phyloP scores from a whole-genome alignment of 2,888 invertebrate genomes.

The Lepidochitona cinerea region DNA sequence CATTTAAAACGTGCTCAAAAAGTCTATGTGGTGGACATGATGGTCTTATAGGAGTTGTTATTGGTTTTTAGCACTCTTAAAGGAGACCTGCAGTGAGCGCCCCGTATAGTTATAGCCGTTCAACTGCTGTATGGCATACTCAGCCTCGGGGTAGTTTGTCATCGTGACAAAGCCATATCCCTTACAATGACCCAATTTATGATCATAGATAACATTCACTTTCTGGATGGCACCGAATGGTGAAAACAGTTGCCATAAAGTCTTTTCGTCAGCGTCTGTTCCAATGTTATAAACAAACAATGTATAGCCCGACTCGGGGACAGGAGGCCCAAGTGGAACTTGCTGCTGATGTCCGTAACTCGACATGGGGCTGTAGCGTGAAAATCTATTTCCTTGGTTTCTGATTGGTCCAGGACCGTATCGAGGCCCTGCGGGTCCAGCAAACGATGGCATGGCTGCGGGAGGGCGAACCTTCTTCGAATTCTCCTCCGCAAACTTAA shows the following conservation, averaged over 20 bases:
- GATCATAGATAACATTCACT: constrained; percentile 68
- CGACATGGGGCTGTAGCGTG: constrained; percentile 39
- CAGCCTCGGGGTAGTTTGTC: constrained; percentile 68
- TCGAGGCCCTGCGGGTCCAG: constrained; percentile 5
- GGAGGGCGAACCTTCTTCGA: constrained; percentile 48
- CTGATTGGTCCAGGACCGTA: constrained; percentile 36
- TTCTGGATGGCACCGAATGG: constrained; percentile 70
- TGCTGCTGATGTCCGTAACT: constrained; percentile 11
- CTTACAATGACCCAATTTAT: constrained; percentile 64
- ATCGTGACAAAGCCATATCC: constrained; percentile 72
- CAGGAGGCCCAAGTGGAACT: background rate
- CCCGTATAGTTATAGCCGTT: constrained; percentile 67
- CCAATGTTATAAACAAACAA: constrained; percentile 72
- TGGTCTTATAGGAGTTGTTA: too few relatives aligned
- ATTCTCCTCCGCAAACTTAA: constrained; percentile 89
- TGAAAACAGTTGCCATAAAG: constrained; percentile 68
- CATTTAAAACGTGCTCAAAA: too few relatives aligned
- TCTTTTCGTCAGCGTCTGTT: constrained; percentile 67
- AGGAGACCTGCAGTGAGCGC: constrained; percentile 69
- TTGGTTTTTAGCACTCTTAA: constrained; percentile 24
- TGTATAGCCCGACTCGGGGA: constrained; percentile 46
- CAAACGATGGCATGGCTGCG: constrained; percentile 22
- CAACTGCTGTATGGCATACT: constrained; percentile 66
- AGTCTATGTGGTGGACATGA: too few relatives aligned
- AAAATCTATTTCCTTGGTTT: constrained; percentile 39